Conservation (phyloP, 1,140 invertebrate species). For the Trichonephila clavata region DNA sequence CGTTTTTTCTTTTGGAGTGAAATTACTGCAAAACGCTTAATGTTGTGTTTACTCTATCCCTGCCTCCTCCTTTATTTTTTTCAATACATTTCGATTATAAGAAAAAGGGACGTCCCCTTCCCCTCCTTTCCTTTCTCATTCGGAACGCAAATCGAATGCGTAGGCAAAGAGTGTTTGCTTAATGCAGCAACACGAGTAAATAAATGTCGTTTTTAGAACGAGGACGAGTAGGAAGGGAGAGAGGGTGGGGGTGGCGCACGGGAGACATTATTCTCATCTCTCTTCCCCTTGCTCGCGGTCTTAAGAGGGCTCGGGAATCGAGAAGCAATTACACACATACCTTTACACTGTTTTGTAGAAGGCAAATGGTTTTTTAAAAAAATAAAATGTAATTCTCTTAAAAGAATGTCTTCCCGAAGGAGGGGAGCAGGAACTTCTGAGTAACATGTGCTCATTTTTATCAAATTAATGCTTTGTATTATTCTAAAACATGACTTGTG, state of each 20-base stretch:
- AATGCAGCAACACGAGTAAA: slow-evolving; percentile 6
- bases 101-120: background rate
- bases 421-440: too few species aligned
- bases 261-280: background rate
- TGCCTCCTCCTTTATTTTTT: background rate
- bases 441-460: too few species aligned
- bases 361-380: too few species aligned
- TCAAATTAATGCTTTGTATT: too few species aligned
- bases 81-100: slow-evolving; percentile 54
- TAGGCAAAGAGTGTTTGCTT: background rate
- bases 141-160: background rate
- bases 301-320: background rate
- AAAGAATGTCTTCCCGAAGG: too few species aligned
- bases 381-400: too few species aligned
- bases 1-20: background rate
- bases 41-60: slow-evolving; percentile 32
- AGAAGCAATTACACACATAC: background rate
- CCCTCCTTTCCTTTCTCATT: background rate
- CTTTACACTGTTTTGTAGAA: too few species aligned
- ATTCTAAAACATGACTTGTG: too few species aligned
- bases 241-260: too few species aligned
- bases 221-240: background rate
- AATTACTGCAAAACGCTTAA: slow-evolving; percentile 13
- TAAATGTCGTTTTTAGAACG: background rate
- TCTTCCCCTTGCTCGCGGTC: background rate